Evolutionary conservation across 2,888 invertebrate species (phyloP), one percentile per base, ranked within the genome.

Genomic region (Caenorhabditis macrosperma): DNA sequence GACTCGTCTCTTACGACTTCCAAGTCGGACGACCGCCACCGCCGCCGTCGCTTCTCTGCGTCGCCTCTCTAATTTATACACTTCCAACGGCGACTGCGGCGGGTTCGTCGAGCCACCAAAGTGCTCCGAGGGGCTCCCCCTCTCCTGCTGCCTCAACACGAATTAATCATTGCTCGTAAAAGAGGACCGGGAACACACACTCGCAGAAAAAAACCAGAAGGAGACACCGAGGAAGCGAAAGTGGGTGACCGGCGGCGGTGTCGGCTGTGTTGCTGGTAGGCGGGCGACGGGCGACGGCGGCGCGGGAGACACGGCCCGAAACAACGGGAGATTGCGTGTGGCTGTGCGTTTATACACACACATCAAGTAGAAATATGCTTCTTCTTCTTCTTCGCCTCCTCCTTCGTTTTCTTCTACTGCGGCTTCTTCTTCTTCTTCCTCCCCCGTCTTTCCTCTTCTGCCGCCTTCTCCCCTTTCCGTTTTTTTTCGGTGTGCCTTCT

Each of bases 301-400:
- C 17, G 46, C 33, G 35, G 48, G 22, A 35, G 48, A 50, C 35
- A 35, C 50, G 33, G 50, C 33, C 33, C 50, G 75, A 67, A 75
- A 75, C 75, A 75, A 75, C 75, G 67, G 67, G 75, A 67, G 75
- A 67, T 75, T 75, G 75, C 75, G 75, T 75, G 75, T 38, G 38
- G 7, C 7, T 38, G 5, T 55, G 50, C 50, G 52, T 66, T 52
- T 66, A 74, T 66, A 74, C 50, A 74, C 64, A 72, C 24, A 69
- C 64, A 74, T 66, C 74, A 74, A 74, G 74, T 67, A 61, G 66
- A 67, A 75, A 75, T 75, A 75, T 75, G 67, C 67, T 67, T 75
- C 67, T 74, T 48, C 61, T 61, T 61, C 26, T 41, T 52, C 52
- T n/a, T 9, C 48, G 52, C 52, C 54, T 30, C n/a, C 54, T 28